Base-by-base conservation (phyloP, 1,140 invertebrate genomes). In the Reticulitermes speratus region DNA sequence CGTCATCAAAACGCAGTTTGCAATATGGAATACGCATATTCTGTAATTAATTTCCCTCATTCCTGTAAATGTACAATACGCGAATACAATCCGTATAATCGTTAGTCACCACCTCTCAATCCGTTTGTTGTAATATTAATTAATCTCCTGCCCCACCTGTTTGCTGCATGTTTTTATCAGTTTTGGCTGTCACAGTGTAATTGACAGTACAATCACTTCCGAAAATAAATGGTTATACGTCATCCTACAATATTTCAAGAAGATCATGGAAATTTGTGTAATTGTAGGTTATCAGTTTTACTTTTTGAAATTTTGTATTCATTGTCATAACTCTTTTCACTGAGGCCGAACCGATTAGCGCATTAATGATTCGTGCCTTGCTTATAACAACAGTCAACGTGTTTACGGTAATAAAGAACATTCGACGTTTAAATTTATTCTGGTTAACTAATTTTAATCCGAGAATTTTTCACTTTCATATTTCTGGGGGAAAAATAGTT, bases 11-110 rank as follows among this genome's bases (percentile, higher is more conserved):
- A 75, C 19, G 21, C 7, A 65, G 19, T 30, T 25, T 30, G 25
- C 3, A 3, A 25, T 14, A n/a, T 9, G 3, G 65, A 75, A 30
- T 16, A 55, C 14, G 52, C 52, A 55, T 75, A 75, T 75, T n/a
- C n/a, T 25, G n/a, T 75, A 75, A 75, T 75, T 75, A 75, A 75
- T 75, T 75, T 75, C 2, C n/a, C 65, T 75, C 65, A 75, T 75
- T 75, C 25, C 25, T 9, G 25, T 30, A 75, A 75, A 14, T 75
- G n/a, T n/a, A 75, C 25, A 6, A 8, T 75, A 14, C 65, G n/a
- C n/a, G 25, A 75, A 75, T 75, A 75, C 65, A 75, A 30, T 25
- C 25, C 65, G n/a, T n/a, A 30, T 75, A 75, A 75, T 75, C 65
- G 65, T 16, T 25, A 75, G 65, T 75, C 65, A 30, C 8, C 65